Base-by-base conservation (phyloP, 2,888 invertebrate genomes). In the Drosophila mulleri region DNA sequence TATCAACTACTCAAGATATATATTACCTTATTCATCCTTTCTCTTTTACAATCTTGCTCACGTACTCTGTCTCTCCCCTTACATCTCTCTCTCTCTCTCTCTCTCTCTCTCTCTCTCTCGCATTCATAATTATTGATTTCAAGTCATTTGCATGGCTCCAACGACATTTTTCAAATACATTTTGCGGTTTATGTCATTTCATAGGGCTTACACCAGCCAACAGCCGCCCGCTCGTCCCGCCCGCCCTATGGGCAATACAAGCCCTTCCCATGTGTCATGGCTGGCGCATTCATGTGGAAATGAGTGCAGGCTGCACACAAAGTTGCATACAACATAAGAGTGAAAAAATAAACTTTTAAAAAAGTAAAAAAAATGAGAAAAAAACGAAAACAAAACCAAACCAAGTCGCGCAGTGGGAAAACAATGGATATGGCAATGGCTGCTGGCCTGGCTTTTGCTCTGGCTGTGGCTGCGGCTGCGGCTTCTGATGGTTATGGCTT, bases 231-330 rank as follows among this genome's bases (percentile, higher is more conserved):
- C 41, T 41, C 53, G 11, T 2, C 16, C 54, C 26, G 11, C 9
- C 45, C 35, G 54, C 52, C 47, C 20, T 39, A 35, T 44, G 41
- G 53, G 53, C 50, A 53, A 26, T 59, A 61, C 60, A 44, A 29
- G 50, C 64, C 56, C 53, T 35, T 41, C 26, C 42, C 53, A 45
- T n/a, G 59, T 64, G 54, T 29, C 61, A 63, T 52, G 60, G 63
- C 72, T 45, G 77, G 73, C 67, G 85, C 87, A 87, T 87, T 85
- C 85, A 85, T 83, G 87, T 86, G 85, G 85, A 88, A 85, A 83
- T 85, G 87, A 89, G 87, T 85, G 87, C 83, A 88, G 60, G 67
- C 84, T 76, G 74, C 82, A 77, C 69, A 81, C 80, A 77, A 85
- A 82, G 83, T 88, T 83, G 86, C 80, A 82, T 71, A 61, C 70